Conservation (phyloP, 1,140 invertebrate genomes). For the Procambarus virginalis region DNA sequence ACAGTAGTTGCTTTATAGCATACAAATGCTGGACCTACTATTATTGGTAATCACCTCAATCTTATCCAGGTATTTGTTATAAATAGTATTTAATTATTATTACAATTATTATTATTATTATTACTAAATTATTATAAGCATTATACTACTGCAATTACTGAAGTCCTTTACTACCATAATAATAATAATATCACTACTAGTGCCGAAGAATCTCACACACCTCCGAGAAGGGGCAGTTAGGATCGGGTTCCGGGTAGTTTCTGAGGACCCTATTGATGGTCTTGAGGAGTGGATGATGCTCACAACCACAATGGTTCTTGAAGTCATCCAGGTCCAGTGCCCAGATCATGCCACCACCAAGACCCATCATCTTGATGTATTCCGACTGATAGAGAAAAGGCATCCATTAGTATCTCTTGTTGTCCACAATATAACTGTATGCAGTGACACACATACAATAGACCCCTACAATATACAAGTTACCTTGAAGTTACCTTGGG, state of each 20-base stretch:
- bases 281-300: conserved; percentile 83
- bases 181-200: too few species aligned
- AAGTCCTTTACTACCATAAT: background rate
- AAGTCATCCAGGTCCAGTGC: conserved; percentile 89
- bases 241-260: conserved; percentile 22
- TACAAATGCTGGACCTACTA: too few species aligned
- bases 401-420: too few species aligned
- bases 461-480: too few species aligned
- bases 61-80: too few species aligned
- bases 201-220: background rate
- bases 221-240: conserved; percentile 15
- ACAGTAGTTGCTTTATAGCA: too few species aligned
- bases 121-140: background rate
- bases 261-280: conserved; percentile 83
- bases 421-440: too few species aligned
- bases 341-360: conserved; percentile 94
- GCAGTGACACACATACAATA: too few species aligned
- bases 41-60: too few species aligned
- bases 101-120: background rate
- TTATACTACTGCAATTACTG: background rate
- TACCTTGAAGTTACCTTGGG: too few species aligned
- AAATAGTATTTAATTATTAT: background rate
- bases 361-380: conserved; percentile 82
- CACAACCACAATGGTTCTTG: conserved; percentile 78
- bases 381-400: conserved; percentile 75